phyloP scores from a whole-genome alignment of 2,797 vertebrate genomes.

The Galagoides demidoff region DNA sequence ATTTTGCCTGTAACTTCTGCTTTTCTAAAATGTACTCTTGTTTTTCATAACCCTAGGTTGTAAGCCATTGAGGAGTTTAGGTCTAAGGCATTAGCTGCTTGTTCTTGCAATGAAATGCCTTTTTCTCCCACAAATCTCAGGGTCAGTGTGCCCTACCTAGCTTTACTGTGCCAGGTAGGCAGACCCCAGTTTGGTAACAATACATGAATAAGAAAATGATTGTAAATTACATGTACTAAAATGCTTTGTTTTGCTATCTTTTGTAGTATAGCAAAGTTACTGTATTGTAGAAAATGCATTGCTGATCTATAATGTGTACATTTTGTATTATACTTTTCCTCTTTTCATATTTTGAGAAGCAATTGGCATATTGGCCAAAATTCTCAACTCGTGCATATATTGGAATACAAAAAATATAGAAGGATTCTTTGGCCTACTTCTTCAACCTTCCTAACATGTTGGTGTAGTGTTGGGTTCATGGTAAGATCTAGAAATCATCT shows the following conservation, averaged over 20 bases:
- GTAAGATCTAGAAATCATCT: background rate
- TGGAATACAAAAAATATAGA: background rate
- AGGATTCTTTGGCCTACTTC: background rate
- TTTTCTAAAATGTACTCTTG: background rate
- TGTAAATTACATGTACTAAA: background rate
- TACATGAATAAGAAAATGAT: background rate
- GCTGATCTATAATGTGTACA: background rate
- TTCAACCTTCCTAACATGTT: background rate
- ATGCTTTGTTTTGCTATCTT: background rate
- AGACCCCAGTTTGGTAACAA: background rate
- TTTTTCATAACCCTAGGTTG: no score
- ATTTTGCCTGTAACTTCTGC: background rate
- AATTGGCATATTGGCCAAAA: background rate
- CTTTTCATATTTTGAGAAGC: background rate
- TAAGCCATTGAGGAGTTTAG: no score
- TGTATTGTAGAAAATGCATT: background rate
- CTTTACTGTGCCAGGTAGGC: no score
- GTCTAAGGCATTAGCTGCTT: no score
- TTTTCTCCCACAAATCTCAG: no score
- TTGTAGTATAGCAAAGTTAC: background rate
- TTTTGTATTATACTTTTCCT: background rate
- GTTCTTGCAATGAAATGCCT: no score
- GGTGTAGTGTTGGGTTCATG: background rate
- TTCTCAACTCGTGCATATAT: background rate
- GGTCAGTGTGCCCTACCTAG: no score